Evolutionary conservation across 1,140 invertebrate genomes (phyloP), one percentile per base, ranked within the genome.

Genomic region (Parasteatoda tepidariorum): DNA sequence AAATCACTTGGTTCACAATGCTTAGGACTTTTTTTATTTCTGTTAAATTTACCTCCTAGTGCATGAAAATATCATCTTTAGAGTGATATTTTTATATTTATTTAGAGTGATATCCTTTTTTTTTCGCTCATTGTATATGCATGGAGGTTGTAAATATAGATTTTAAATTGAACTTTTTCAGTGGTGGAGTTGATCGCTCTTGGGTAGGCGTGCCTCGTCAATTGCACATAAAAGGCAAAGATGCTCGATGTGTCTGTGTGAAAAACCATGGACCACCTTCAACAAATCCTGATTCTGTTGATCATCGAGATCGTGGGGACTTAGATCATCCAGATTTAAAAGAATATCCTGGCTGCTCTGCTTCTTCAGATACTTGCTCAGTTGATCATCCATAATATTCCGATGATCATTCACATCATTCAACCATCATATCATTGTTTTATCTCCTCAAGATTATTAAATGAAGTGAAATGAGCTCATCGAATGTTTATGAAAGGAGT

Each of bases 181-280:
- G 96, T 90, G 96, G 97, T 81, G 97, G 96, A 62, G 92, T 97
- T 74, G 87, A 92, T 75, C 91, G 97, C 87, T 90, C 93, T 84
- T 98, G 97, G 96, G 89, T 91, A 30, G 97, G 97, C 24, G 92
- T 96, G 59, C 97, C 96, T 0, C 91, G 96, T 81, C 92, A 93
- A 88, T 90, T 95, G 7, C 95, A 92, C 86, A 90, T 91, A 75
- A 91, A 93, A 55, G 92, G 83, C 15, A 41, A 84, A 18, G 57
- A 74, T 54, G 33, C 73, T 34, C 91, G 94, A 26, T 98, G 96
- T 91, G 95, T 94, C 5, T 98, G 97, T 90, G 91, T 97, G 0
- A 89, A 89, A 82, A 88, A 89, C 68, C 87, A 85, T 81, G 91
- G 91, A 6, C 87, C 89, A 24, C 89, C 91, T 13, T 88, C 90